Conservation (phyloP, 1,140 invertebrate species). For the Trachymyrmex cornetzi region DNA sequence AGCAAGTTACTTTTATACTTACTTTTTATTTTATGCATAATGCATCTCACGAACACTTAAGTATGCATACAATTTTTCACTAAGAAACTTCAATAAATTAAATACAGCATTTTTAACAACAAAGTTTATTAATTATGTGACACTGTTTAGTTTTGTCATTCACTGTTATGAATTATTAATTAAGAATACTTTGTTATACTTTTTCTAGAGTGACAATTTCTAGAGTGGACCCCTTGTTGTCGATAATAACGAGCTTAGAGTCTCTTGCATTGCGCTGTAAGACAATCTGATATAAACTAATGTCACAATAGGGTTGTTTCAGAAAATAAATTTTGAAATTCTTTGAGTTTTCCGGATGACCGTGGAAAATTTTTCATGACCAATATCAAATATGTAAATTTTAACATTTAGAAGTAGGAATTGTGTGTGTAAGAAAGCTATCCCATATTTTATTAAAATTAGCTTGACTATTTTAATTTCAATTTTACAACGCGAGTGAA, state of each 20-base stretch:
- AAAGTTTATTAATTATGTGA: not conserved
- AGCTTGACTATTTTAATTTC: no score
- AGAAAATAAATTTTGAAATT: no score
- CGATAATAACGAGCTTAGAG: conserved; percentile 86
- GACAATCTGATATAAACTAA: conserved; percentile 89
- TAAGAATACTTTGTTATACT: conserved; percentile 28
- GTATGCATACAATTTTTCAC: not conserved
- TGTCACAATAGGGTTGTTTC: conserved; percentile 77
- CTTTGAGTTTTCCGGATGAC: no score
- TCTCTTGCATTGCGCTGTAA: conserved; percentile 89
- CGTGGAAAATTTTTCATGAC: no score
- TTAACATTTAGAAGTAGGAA: no score
- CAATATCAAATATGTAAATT: no score
- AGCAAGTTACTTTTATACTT: conserved; percentile 24
- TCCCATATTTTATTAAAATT: no score
- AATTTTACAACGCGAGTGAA: no score
- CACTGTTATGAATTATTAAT: conserved; percentile 8
- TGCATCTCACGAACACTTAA: not conserved
- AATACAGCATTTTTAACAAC: not conserved
- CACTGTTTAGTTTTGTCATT: not conserved
- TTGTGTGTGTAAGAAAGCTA: no score
- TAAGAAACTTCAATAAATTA: not conserved
- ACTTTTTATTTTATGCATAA: conserved; percentile 16
- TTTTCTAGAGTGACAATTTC: conserved; percentile 87
- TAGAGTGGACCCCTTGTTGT: conserved; percentile 88